These are phyloP conservation scores for Delphinus delphis DNA, from an alignment of 2,113 vertebrate genomes.

Conservation along the genomic window DNA sequence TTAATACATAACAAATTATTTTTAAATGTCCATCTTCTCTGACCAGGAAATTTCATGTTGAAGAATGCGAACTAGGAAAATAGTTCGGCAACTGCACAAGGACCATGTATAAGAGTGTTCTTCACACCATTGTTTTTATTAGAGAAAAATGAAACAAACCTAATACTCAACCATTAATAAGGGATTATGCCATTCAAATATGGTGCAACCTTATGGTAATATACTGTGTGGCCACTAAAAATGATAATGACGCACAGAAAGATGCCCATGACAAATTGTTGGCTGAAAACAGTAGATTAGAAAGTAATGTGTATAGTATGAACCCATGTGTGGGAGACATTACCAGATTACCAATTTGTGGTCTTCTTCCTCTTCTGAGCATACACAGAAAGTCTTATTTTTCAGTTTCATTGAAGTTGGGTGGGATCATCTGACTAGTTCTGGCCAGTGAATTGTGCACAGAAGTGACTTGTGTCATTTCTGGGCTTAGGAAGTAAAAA, in stretches of 20 bases:
- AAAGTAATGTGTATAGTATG: no score
- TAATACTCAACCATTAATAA: not conserved
- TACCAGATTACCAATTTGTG: rapidly evolving
- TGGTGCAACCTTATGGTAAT: not conserved
- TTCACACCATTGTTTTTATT: not conserved
- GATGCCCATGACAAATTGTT: rapidly evolving
- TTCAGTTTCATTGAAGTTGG: not conserved
- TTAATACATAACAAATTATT: not conserved
- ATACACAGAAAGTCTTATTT: not conserved
- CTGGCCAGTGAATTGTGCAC: not conserved
- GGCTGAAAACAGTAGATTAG: not conserved
- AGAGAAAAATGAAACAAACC: not conserved
- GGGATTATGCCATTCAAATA: not conserved
- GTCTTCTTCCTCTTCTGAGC: not conserved
- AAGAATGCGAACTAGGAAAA: not conserved
- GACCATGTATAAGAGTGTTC: not conserved
- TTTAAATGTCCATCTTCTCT: not conserved
- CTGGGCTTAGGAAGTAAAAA: not conserved
- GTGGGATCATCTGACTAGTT: not conserved
- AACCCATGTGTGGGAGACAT: rapidly evolving
- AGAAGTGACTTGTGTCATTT: not conserved
- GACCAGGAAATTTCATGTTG: not conserved
- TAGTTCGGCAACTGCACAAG: not conserved
- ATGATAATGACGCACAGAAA: not conserved
- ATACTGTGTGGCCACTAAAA: not conserved